These are phyloP conservation scores for Brachyalestes nurse DNA, from an alignment of 2,797 vertebrate genomes.

Conservation along the genomic window DNA sequence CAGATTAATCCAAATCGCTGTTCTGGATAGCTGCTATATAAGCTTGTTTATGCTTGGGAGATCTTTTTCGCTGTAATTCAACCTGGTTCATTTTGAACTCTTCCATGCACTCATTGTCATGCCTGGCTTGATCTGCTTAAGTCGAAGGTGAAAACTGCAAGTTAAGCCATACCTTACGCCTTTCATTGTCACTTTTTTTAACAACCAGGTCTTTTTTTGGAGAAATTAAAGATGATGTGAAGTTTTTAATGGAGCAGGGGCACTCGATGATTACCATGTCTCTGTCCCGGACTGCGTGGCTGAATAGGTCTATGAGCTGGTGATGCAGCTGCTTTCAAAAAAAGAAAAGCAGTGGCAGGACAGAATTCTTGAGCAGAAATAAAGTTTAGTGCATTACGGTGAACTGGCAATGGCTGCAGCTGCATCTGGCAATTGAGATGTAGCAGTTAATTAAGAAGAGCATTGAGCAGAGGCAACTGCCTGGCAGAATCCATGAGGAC, in stretches of 20 bases:
- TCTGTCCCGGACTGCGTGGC: background rate
- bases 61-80: slow-evolving; percentile 36
- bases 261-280: slow-evolving; percentile 29
- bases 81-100: slow-evolving; percentile 55
- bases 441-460: slow-evolving; percentile 86
- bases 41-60: slow-evolving; percentile 20
- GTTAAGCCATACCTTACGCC: slow-evolving; percentile 85
- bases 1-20: slow-evolving; percentile 68
- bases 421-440: slow-evolving; percentile 72
- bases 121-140: slow-evolving; percentile 76
- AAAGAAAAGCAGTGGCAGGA: background rate
- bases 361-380: slow-evolving; percentile 47
- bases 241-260: slow-evolving; percentile 27
- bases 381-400: slow-evolving; percentile 77
- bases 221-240: background rate
- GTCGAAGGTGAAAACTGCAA: slow-evolving; percentile 83
- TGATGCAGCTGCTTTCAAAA: background rate
- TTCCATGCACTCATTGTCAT: slow-evolving; percentile 74
- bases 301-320: background rate
- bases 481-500: slow-evolving; percentile 64
- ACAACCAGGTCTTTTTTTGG: background rate
- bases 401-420: slow-evolving; percentile 62
- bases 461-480: slow-evolving; percentile 86
- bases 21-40: slow-evolving; percentile 43
- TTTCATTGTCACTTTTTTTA: slow-evolving; percentile 16